phyloP scores from a whole-genome alignment of 2,888 invertebrate genomes.

The Embidobia sp. region DNA sequence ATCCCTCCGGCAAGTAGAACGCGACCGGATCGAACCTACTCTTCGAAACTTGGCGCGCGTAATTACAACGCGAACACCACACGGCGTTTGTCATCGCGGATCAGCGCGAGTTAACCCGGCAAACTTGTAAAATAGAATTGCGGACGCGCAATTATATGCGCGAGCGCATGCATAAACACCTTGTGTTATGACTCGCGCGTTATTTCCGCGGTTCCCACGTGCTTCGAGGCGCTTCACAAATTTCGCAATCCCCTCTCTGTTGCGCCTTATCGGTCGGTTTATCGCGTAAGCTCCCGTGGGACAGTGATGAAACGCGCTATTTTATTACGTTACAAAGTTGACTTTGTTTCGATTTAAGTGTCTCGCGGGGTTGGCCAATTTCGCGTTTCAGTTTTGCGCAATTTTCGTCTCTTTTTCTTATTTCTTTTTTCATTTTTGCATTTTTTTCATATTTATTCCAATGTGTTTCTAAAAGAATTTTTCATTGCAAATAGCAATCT shows the following conservation, averaged over 20 bases:
- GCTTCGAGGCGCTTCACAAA: constrained; percentile 13
- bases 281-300: constrained; percentile 28
- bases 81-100: constrained; percentile 34
- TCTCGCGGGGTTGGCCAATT: no score
- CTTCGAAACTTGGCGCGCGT: not conserved
- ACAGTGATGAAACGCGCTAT: constrained; percentile 30
- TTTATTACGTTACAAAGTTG: not conserved
- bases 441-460: no score
- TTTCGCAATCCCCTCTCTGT: constrained; percentile 35
- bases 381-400: no score
- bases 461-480: no score
- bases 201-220: constrained; percentile 41
- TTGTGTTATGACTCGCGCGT: constrained; percentile 18
- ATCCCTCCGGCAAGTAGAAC: constrained; percentile 12
- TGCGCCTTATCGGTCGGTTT: constrained; percentile 31
- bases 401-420: no score
- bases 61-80: constrained; percentile 20
- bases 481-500: no score
- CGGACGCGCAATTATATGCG: constrained; percentile 32
- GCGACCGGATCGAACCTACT: not conserved
- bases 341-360: no score
- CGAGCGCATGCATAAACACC: constrained; percentile 42
- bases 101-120: constrained; percentile 28
- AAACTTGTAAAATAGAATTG: constrained; percentile 18
- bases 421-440: no score